Evolutionary conservation across 2,888 invertebrate species (phyloP), one percentile per base, ranked within the genome.

Genomic region (Xestobium rufovillosum): DNA sequence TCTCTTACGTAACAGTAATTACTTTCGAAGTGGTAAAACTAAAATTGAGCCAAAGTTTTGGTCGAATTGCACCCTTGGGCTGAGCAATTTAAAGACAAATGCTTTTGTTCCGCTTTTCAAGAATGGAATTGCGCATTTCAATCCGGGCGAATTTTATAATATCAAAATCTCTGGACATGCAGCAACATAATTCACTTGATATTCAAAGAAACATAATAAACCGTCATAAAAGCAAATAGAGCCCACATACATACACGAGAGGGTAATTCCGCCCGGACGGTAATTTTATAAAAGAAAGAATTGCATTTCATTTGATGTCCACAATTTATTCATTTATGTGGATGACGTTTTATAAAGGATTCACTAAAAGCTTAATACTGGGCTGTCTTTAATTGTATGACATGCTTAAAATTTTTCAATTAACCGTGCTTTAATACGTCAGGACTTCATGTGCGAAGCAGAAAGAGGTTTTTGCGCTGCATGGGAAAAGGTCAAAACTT

Each of bases 331-430:
- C 54, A 56, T 57, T 58, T 56, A 56, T 48, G 50, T 48, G 51
- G 52, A 54, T 49, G 53, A 51, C 51, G 49, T 48, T 48, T 47
- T 47, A 42, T 43, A 49, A 51, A 53, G 50, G 51, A 50, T 45
- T 39, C 44, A 45, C 45, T 47, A 48, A 56, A 54, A 53, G 55
- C 52, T 48, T 53, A 53, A 19, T 19, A 19, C n/a, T 55, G 48
- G 48, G 56, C 49, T 51, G 55, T 52, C 54, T 58, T 57, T 59
- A 60, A 60, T 57, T 54, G 51, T 48, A 52, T 55, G 56, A 58
- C 53, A 55, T 55, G 56, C 50, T 51, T 55, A 55, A 54, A 55
- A 60, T 57, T 55, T 57, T 55, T 55, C 54, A 57, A 59, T 59
- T 59, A 57, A 57, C 56, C 57, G 49, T 57, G 23, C 23, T 19